These are phyloP conservation scores for Drosophila parvula DNA, from an alignment of 1,140 invertebrate species.

Conservation along the genomic window DNA sequence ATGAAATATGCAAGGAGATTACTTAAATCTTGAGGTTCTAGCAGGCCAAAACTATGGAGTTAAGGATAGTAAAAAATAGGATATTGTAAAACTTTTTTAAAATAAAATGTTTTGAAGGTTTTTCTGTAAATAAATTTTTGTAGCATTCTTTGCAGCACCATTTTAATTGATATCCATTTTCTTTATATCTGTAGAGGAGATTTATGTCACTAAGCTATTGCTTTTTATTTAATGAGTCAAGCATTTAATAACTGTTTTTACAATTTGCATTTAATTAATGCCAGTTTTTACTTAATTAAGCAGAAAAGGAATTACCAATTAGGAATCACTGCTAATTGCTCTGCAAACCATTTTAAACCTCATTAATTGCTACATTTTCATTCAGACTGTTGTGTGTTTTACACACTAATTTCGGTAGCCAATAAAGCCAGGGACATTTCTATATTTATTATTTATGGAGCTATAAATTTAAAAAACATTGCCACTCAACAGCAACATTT, in stretches of 20 bases:
- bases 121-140: too few species aligned
- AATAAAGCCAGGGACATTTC: neutral
- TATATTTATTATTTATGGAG: conserved; percentile 22
- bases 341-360: neutral
- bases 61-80: too few species aligned
- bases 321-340: neutral
- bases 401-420: conserved; percentile 3
- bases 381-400: neutral
- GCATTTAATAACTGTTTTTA: too few species aligned
- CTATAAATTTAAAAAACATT: conserved; percentile 38
- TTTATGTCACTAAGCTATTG: neutral
- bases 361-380: conserved; percentile 3
- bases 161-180: neutral
- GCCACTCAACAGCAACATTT: conserved; percentile 25
- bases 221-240: neutral
- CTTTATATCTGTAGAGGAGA: neutral
- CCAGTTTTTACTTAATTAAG: neutral
- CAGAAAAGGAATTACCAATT: conserved; percentile 4
- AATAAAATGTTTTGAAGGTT: too few species aligned
- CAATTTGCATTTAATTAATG: neutral
- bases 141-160: neutral
- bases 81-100: too few species aligned
- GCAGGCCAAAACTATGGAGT: too few species aligned
- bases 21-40: too few species aligned
- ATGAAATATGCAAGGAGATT: too few species aligned